Evolutionary conservation across 2,888 invertebrate species (phyloP), one percentile per base, ranked within the genome.

Genomic region (Torymus tubicola): DNA sequence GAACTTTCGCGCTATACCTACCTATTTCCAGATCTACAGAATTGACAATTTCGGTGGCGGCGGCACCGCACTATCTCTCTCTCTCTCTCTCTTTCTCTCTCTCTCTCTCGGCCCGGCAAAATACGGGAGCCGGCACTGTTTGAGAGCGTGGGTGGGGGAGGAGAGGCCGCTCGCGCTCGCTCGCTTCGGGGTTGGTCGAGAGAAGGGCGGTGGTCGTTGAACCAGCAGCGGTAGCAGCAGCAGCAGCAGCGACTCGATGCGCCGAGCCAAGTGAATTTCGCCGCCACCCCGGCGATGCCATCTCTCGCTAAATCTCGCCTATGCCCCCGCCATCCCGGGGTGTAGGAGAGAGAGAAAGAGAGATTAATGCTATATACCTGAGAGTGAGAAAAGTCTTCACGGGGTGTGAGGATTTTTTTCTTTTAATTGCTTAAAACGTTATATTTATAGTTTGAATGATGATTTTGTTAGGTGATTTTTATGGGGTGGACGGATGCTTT

Each of bases 171-270:
- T 52, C 50, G 63, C 57, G 57, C 75, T 52, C 69, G 60, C 64
- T 84, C 82, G 85, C 85, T 85, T 87, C 85, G 87, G 88, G 88
- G 87, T 87, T 87, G 88, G 89, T 86, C 86, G 88, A 88, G 88
- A 88, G 86, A 85, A 90, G 90, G 90, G 90, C 90, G 90, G 90
- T 90, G 90, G 90, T 90, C 90, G 89, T 90, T 90, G 90, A 90
- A 90, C 90, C 87, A 86, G 82, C 84, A 80, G 82, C 14, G 24
- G 57, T 42, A 21, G 21, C 55, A n/a, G 42, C 57, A 21, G 21
- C 55, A n/a, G 42, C 50, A 68, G 61, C 42, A 60, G 21, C 58
- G 73, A 69, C 61, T 50, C n/a, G 24, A 57, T 11, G n/a, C 52
- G 63, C 57, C 21, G 73, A 68, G 73, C 79, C 63, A 57, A 79